Evolutionary conservation across 2,797 vertebrate species (phyloP).

Genomic region (Lacerta bilineata): DNA sequence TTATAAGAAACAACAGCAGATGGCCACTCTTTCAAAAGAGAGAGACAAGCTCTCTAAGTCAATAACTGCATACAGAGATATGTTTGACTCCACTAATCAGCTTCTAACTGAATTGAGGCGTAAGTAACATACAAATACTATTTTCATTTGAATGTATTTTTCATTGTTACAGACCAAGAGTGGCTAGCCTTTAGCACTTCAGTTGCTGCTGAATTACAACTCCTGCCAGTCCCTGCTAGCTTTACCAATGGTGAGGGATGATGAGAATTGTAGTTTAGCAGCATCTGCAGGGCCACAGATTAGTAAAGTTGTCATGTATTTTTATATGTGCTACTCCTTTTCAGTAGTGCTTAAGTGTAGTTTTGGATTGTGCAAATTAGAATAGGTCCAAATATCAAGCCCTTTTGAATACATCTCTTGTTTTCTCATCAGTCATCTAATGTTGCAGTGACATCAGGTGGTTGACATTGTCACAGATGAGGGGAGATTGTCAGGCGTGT

Average conservation of each 20-base stretch:
- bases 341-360: neutral
- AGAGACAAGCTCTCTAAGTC: conserved; percentile 82
- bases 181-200: too few relatives aligned
- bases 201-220: too few relatives aligned
- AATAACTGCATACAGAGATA: conserved; percentile 73
- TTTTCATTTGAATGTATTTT: neutral
- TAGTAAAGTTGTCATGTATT: neutral
- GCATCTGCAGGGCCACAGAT: too few relatives aligned
- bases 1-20: conserved; percentile 85
- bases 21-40: conserved; percentile 84
- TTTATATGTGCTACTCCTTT: neutral
- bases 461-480: too few relatives aligned
- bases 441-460: too few relatives aligned
- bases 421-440: neutral
- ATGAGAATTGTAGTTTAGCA: too few relatives aligned
- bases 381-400: neutral
- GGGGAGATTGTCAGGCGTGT: too few relatives aligned
- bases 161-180: neutral
- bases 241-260: too few relatives aligned
- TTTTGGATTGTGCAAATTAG: neutral
- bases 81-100: conserved; percentile 73
- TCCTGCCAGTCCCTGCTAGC: too few relatives aligned
- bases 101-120: conserved; percentile 81
- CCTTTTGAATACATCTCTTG: neutral
- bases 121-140: conserved; percentile 72